A percentile compares a stretch with the other conserved stretches of the same genome.
Conservation (phyloP, 2,888 invertebrate species). For the Tenthredo scrophulariae region DNA sequence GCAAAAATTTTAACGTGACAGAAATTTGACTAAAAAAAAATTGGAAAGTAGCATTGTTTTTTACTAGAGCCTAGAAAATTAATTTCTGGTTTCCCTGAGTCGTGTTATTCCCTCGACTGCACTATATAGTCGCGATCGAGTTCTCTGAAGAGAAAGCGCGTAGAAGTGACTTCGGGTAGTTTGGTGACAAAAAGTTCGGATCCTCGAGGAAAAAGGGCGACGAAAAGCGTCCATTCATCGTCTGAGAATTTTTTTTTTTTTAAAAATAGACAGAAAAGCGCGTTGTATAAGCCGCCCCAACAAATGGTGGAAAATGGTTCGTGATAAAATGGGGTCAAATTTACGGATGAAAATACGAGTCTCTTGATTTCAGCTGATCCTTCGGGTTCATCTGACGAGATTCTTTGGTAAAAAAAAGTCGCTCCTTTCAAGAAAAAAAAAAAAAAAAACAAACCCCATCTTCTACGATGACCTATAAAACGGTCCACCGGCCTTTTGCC, state of each 20-base stretch:
- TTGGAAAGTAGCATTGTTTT: too few species aligned
- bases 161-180: not conserved
- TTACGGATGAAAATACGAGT: constrained; percentile 20
- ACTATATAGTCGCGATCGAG: not conserved
- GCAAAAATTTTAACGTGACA: too few species aligned
- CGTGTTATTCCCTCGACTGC: not conserved
- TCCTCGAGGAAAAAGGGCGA: not conserved
- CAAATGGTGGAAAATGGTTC: constrained; percentile 30
- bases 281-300: not conserved
- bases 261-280: constrained; percentile 8
- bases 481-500: not conserved
- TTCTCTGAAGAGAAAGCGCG: not conserved
- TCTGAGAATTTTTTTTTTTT: not conserved
- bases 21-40: too few species aligned
- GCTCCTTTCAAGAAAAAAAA: not conserved
- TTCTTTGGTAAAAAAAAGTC: not conserved
- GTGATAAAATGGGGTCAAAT: constrained; percentile 31
- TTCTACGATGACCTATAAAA: not conserved
- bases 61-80: not conserved
- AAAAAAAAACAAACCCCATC: not conserved
- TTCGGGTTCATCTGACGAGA: constrained; percentile 1
- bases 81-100: not conserved
- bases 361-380: constrained; percentile 21
- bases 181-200: not conserved
- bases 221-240: not conserved